These are phyloP conservation scores for Odontocolon sp. DNA, from an alignment of 2,888 invertebrate species.

Conservation along the genomic window DNA sequence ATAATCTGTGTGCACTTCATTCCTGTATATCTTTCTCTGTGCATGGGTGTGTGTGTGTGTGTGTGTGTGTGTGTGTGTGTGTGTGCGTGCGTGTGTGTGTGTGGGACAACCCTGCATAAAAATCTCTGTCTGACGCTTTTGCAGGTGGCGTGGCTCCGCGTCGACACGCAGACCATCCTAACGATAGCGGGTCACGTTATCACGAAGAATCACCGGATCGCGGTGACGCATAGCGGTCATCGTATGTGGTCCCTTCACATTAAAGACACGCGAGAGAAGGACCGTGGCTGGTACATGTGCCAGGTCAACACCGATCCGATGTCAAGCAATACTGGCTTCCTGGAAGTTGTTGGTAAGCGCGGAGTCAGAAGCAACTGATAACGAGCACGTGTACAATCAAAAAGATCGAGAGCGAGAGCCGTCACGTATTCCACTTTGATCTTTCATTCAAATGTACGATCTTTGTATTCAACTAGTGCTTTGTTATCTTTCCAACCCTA, in stretches of 20 bases:
- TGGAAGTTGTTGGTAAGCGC: slow-evolving; percentile 82
- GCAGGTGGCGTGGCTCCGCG: slow-evolving; percentile 82
- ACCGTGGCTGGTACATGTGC: slow-evolving; percentile 81
- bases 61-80: not conserved
- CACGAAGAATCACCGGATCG: slow-evolving; percentile 82
- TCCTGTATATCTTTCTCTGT: not conserved
- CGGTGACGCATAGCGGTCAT: slow-evolving; percentile 81
- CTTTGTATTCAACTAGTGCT: too few species aligned
- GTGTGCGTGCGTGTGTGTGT: slow-evolving; percentile 14
- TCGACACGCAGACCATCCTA: slow-evolving; percentile 82
- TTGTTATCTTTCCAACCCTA: too few species aligned
- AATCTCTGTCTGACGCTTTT: slow-evolving; percentile 58
- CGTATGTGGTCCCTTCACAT: slow-evolving; percentile 82
- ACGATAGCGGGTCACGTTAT: slow-evolving; percentile 82
- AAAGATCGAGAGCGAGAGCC: not conserved
- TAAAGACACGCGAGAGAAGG: slow-evolving; percentile 80
- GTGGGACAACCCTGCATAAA: not conserved
- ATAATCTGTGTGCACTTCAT: not conserved
- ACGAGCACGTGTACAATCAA: slow-evolving; percentile 5
- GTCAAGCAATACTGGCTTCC: slow-evolving; percentile 82
- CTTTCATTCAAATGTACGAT: too few species aligned
- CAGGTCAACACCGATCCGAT: slow-evolving; percentile 82
- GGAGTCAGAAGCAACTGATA: not conserved
- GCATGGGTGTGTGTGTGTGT: not conserved
- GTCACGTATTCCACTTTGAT: too few species aligned